Percentiles rank a stretch among this genome's conserved stretches.
phyloP scores from a whole-genome alignment of 2,888 invertebrate genomes.

The Gastrophysa polygoni region DNA sequence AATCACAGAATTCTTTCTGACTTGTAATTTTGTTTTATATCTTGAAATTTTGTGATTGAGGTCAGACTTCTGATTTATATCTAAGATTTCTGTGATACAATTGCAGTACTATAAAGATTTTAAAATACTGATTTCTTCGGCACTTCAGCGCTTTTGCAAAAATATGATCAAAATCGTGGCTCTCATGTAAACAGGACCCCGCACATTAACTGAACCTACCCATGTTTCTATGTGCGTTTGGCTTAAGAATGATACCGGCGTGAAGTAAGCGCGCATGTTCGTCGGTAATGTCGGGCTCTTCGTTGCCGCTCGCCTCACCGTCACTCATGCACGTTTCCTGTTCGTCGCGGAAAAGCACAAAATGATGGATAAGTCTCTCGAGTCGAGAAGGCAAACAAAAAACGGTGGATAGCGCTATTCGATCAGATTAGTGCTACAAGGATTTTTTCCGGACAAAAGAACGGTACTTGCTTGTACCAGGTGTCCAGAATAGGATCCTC shows the following conservation, averaged over 20 bases:
- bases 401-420: slow-evolving; percentile 28
- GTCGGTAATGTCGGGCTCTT: slow-evolving; percentile 72
- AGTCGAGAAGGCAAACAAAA: slow-evolving; percentile 12
- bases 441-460: neutral
- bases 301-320: slow-evolving; percentile 65
- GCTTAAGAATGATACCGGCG: slow-evolving; percentile 57
- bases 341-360: slow-evolving; percentile 38
- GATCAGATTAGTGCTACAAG: slow-evolving; percentile 28
- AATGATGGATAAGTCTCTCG: slow-evolving; percentile 24
- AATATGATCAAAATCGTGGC: too few relatives aligned
- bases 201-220: slow-evolving; percentile 48
- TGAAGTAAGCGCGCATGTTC: slow-evolving; percentile 73
- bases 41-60: too few relatives aligned
- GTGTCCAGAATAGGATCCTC: too few relatives aligned
- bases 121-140: too few relatives aligned
- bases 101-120: too few relatives aligned
- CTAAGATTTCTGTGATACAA: too few relatives aligned
- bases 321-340: slow-evolving; percentile 64
- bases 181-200: neutral
- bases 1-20: too few relatives aligned
- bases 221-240: slow-evolving; percentile 53
- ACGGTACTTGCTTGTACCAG: too few relatives aligned
- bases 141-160: too few relatives aligned
- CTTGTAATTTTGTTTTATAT: too few relatives aligned
- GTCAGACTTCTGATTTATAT: too few relatives aligned